A percentile compares a stretch with the other conserved stretches of the same genome.
phyloP scores from a whole-genome alignment of 2,113 vertebrate species.

The Trachemys scripta region DNA sequence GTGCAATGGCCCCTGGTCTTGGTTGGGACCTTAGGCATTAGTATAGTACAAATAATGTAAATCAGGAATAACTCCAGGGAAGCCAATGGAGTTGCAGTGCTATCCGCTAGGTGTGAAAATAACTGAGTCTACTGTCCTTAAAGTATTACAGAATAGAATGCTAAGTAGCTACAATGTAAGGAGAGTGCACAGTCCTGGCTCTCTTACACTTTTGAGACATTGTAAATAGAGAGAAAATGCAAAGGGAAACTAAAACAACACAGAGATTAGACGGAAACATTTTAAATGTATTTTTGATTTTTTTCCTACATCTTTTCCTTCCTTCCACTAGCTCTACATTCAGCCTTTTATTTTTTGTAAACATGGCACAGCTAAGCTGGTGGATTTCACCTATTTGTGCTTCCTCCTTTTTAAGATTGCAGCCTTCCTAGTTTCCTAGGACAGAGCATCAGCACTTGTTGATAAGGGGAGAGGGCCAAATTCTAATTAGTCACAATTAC shows the following conservation, averaged over 20 bases:
- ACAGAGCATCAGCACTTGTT: neutral
- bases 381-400: neutral
- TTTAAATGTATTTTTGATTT: neutral
- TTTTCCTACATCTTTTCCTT: neutral
- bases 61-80: neutral
- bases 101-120: neutral
- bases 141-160: neutral
- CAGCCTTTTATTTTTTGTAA: neutral
- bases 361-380: neutral
- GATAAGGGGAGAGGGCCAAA: neutral
- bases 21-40: neutral
- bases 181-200: neutral
- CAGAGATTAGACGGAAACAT: neutral
- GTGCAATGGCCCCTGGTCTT: neutral
- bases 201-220: neutral
- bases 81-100: neutral
- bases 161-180: neutral
- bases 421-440: neutral
- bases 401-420: neutral
- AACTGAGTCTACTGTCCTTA: neutral
- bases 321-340: rapidly evolving
- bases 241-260: neutral
- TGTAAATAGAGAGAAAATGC: neutral
- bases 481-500: rapidly evolving
- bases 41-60: neutral